Conservation (phyloP, 2,888 invertebrate genomes). For the Heteropelma amictum region DNA sequence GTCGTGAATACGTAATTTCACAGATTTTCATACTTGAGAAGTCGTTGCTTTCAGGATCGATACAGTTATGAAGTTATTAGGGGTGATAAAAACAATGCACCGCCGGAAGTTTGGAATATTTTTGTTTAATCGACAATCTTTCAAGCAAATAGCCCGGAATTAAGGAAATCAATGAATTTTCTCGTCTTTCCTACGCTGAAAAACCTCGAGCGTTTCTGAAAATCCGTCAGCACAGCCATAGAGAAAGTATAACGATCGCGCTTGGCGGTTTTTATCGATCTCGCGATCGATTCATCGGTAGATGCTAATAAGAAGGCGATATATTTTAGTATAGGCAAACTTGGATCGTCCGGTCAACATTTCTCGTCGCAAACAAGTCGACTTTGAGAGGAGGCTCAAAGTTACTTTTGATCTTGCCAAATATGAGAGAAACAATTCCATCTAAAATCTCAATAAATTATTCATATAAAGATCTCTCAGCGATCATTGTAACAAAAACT, state of each 20-base stretch:
- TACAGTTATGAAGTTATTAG: too few species aligned
- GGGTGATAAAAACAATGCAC: too few species aligned
- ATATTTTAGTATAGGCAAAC: constrained; percentile 16
- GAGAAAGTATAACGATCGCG: constrained; percentile 43
- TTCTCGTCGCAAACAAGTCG: too few species aligned
- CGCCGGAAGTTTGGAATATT: too few species aligned
- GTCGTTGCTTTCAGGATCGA: too few species aligned
- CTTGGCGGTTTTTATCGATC: not conserved
- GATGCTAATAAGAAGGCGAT: constrained; percentile 21
- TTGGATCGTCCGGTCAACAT: not conserved
- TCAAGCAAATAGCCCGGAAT: too few species aligned
- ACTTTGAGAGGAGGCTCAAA: not conserved
- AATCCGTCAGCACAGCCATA: constrained; percentile 59
- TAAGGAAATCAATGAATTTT: too few species aligned
- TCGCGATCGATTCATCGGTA: constrained; percentile 9
- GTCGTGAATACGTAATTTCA: not conserved
- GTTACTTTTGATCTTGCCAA: not conserved
- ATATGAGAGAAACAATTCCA: not conserved
- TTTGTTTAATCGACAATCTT: too few species aligned
- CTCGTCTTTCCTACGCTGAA: constrained; percentile 16
- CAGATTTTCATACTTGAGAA: too few species aligned
- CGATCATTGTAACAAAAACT: not conserved
- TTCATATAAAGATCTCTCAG: not conserved
- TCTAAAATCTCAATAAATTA: not conserved
- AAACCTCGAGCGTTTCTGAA: constrained; percentile 50